phyloP scores from a whole-genome alignment of 2,888 invertebrate genomes.

The Cyclophora punctaria region DNA sequence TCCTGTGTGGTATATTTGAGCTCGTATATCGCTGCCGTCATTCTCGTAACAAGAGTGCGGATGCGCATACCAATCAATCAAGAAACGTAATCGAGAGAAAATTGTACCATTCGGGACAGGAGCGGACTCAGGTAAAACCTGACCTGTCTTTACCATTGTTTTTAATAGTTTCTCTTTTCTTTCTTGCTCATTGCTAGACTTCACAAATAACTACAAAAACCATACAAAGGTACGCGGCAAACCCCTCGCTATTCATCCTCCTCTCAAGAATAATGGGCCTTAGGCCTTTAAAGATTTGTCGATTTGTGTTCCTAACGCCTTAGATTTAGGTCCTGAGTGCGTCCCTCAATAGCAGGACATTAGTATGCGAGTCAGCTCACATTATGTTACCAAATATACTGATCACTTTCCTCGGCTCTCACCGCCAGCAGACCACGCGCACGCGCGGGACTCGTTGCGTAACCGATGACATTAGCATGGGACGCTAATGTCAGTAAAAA shows the following conservation, averaged over 20 bases:
- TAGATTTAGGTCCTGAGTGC: conserved; percentile 18
- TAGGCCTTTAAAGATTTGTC: too few relatives aligned
- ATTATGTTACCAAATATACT: conserved; percentile 55
- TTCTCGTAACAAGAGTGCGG: conserved; percentile 55
- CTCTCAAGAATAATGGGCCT: too few relatives aligned
- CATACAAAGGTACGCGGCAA: too few relatives aligned
- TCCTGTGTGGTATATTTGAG: conserved; percentile 15
- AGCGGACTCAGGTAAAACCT: conserved; percentile 19
- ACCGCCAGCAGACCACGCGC: conserved; percentile 22
- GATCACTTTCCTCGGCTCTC: conserved; percentile 67
- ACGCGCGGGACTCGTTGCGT: conserved; percentile 16
- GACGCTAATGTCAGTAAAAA: neutral
- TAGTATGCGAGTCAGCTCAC: conserved; percentile 25
- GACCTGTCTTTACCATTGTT: too few relatives aligned
- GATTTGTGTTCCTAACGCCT: too few relatives aligned
- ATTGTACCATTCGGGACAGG: conserved; percentile 49
- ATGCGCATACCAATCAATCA: conserved; percentile 54
- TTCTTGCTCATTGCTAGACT: too few relatives aligned
- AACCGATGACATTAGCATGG: conserved; percentile 4
- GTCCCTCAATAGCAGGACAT: conserved; percentile 34
- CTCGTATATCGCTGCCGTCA: conserved; percentile 58
- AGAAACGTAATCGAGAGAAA: conserved; percentile 68
- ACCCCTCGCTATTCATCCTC: too few relatives aligned
- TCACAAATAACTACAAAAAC: too few relatives aligned
- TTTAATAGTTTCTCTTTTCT: too few relatives aligned